Conservation (phyloP, 2,888 invertebrate species). For the Zaprionus bogoriensis region DNA sequence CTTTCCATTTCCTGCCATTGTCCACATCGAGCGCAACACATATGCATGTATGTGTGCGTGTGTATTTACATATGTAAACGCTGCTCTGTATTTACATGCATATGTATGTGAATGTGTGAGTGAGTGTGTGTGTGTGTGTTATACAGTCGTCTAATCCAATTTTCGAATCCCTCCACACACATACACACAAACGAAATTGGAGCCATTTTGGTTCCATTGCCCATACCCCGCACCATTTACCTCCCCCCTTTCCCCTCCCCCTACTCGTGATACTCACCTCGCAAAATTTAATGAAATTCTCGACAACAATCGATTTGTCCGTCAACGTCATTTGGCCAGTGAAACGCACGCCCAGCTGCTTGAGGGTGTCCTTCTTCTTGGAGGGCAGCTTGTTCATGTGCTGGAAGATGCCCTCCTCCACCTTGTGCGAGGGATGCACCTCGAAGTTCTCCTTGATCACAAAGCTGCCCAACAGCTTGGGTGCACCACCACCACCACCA, state of each 20-base stretch:
- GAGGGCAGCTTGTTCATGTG: constrained; percentile 82
- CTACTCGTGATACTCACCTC: constrained; percentile 82
- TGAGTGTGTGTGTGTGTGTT: neutral
- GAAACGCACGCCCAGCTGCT: constrained; percentile 82
- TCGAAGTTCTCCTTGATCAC: constrained; percentile 82
- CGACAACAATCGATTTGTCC: constrained; percentile 83
- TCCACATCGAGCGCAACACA: no score
- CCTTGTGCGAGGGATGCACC: constrained; percentile 82
- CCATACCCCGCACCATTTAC: neutral
- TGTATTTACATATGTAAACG: no score
- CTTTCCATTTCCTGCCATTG: neutral
- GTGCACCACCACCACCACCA: constrained; percentile 57
- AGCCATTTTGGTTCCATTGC: neutral
- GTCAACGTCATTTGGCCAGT: constrained; percentile 82
- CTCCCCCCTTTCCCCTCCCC: neutral
- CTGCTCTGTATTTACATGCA: neutral
- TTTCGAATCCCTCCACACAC: neutral
- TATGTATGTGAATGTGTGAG: neutral
- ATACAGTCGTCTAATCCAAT: neutral
- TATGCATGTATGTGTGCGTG: no score
- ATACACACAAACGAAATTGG: neutral
- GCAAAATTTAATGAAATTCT: constrained; percentile 82
- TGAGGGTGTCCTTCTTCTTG: constrained; percentile 82
- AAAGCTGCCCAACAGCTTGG: constrained; percentile 80
- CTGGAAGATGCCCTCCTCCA: constrained; percentile 83